A percentile compares a stretch with the other conserved stretches of the same genome.
These are phyloP conservation scores for Dinocampus coccinellae DNA, from an alignment of 2,888 invertebrate genomes.

Conservation along the genomic window DNA sequence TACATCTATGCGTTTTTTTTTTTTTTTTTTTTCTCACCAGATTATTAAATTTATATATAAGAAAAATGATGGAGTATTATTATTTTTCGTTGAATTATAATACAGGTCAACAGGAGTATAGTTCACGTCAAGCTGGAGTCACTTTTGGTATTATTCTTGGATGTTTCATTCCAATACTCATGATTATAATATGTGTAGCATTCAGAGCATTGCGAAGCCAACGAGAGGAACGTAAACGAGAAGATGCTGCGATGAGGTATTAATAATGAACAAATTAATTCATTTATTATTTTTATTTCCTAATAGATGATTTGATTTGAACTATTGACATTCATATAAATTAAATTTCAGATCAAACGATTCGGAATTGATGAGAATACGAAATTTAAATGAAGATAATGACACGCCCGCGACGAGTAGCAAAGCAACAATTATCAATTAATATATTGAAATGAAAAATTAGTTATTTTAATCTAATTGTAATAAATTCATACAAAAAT, in stretches of 20 bases:
- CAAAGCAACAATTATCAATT: conserved; percentile 60
- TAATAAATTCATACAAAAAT: no score
- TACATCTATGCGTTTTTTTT: background rate
- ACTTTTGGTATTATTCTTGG: conserved; percentile 84
- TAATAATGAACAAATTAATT: background rate
- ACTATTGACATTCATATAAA: background rate
- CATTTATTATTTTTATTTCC: background rate
- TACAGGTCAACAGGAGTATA: conserved; percentile 84
- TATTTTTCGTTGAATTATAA: conserved; percentile 17
- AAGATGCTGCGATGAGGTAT: conserved; percentile 66
- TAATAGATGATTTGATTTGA: background rate
- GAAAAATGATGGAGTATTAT: background rate
- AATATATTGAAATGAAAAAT: conserved; percentile 14
- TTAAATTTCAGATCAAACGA: conserved; percentile 49
- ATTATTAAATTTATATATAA: background rate
- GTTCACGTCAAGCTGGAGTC: conserved; percentile 80
- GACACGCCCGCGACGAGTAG: conserved; percentile 50
- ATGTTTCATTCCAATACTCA: conserved; percentile 81
- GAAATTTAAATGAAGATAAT: conserved; percentile 59
- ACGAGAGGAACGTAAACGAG: conserved; percentile 72
- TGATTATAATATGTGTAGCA: conserved; percentile 78
- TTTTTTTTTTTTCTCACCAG: background rate
- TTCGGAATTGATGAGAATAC: conserved; percentile 57
- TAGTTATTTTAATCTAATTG: background rate
- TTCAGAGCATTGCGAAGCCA: conserved; percentile 74